Conservation (phyloP, 2,888 invertebrate species). For the Thymelicus sylvestris region DNA sequence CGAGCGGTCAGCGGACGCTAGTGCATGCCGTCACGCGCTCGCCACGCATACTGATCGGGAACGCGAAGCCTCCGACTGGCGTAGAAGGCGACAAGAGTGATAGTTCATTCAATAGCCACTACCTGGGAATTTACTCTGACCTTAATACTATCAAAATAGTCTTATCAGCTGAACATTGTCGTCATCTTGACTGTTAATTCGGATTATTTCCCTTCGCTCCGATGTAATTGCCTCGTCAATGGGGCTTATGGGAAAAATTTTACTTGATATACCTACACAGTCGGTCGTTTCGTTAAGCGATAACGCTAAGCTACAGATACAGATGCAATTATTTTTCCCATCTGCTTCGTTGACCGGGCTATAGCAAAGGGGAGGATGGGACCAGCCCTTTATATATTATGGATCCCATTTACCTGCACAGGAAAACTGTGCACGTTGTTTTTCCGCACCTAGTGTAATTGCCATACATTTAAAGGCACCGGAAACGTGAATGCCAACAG, state of each 20-base stretch:
- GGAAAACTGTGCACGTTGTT: no score
- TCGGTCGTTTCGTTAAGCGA: not conserved
- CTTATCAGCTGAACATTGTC: not conserved
- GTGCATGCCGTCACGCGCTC: constrained; percentile 77
- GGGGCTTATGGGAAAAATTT: not conserved
- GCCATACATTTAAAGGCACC: no score
- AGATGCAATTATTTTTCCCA: not conserved
- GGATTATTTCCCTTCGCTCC: no score
- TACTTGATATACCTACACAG: not conserved
- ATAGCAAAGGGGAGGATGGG: no score
- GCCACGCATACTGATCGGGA: constrained; percentile 72
- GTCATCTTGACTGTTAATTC: not conserved
- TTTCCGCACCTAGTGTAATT: no score
- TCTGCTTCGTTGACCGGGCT: not conserved
- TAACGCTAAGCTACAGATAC: not conserved
- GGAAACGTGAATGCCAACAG: no score
- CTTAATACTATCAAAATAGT: constrained; percentile 8
- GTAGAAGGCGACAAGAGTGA: constrained; percentile 41
- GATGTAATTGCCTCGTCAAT: no score
- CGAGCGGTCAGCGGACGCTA: constrained; percentile 78
- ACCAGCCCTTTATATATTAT: no score
- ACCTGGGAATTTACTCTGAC: constrained; percentile 11
- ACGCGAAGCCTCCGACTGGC: constrained; percentile 19
- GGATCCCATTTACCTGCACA: no score
- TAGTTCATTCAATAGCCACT: constrained; percentile 40